Conservation (phyloP, 2,113 vertebrate species). For the Oncorhynchus keta region DNA sequence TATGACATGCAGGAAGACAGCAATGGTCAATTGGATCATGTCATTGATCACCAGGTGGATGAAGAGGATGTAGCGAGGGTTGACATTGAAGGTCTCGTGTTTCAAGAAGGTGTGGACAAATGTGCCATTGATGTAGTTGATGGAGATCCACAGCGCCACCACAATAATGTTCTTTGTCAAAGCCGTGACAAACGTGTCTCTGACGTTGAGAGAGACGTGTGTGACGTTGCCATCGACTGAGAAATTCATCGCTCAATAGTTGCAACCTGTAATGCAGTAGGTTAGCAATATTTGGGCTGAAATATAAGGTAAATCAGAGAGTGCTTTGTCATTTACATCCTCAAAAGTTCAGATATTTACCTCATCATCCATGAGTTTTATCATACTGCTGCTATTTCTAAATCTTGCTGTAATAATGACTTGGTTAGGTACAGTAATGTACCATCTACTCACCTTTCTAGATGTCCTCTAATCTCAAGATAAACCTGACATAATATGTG, state of each 20-base stretch:
- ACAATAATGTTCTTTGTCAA: constrained; percentile 64
- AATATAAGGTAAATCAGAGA: too few species aligned
- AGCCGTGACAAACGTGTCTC: constrained; percentile 54
- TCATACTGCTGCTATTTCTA: too few species aligned
- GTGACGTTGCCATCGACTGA: not conserved
- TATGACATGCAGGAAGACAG: constrained; percentile 25
- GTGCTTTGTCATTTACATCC: too few species aligned
- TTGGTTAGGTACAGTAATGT: too few species aligned
- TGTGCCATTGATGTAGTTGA: constrained; percentile 66
- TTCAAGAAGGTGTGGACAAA: constrained; percentile 67
- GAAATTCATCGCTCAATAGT: not conserved
- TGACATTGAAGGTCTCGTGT: constrained; percentile 54
- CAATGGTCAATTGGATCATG: constrained; percentile 59
- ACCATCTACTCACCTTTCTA: too few species aligned
- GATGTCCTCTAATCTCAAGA: too few species aligned
- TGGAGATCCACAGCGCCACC: constrained; percentile 56
- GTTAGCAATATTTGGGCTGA: too few species aligned
- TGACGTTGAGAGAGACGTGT: not conserved
- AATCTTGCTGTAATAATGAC: too few species aligned
- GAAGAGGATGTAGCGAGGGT: constrained; percentile 62
- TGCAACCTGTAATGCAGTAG: too few species aligned
- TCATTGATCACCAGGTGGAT: constrained; percentile 66
- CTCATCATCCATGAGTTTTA: too few species aligned
- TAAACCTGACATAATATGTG: too few species aligned
- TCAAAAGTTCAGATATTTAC: too few species aligned